Evolutionary conservation across 2,797 vertebrate genomes (phyloP), one percentile per base, ranked within the genome.

Genomic region (Muscicapa striata): DNA sequence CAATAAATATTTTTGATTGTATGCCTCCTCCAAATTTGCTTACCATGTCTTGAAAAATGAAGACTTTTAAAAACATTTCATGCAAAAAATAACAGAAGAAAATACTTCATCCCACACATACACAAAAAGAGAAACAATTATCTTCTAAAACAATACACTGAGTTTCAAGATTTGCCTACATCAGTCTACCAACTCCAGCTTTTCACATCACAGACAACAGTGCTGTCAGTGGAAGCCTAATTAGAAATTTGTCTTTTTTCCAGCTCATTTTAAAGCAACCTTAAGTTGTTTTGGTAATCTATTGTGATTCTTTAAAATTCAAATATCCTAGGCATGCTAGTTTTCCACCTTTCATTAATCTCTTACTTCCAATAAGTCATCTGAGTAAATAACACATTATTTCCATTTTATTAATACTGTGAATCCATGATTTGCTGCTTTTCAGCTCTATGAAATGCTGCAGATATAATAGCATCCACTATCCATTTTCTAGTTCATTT

Each of bases 401-500:
- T 93, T 75, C 5, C 1, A 26, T 84, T 90, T 68, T 58, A 69
- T 84, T 78, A 45, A 5, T 69, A 24, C 41, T 70, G 22, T 69
- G n/a, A 83, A 90, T 74, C 32, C 18, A 40, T 57, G 12, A 54
- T 77, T 83, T 87, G 30, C 34, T 70, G 34, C 10, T 49, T 7
- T 30, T 82, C 23, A 76, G 2, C 16, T 58, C 61, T 22, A 2
- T 36, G 38, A 52, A 75, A 78, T 81, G 27, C 18, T 86, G 15
- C 32, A 34, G 46, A 8, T 75, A 34, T n/a, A 72, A 72, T 6
- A 66, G 6, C 30, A 84, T 61, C n/a, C 20, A 27, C 30, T 81
- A 38, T 51, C 66, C 30, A 48, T 73, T 84, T 86, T 81, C 76
- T 75, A 64, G 30, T 40, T 84, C 22, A 75, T 81, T 90, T 91